phyloP scores from a whole-genome alignment of 2,797 vertebrate genomes.

The Kryptopterus vitreolus region DNA sequence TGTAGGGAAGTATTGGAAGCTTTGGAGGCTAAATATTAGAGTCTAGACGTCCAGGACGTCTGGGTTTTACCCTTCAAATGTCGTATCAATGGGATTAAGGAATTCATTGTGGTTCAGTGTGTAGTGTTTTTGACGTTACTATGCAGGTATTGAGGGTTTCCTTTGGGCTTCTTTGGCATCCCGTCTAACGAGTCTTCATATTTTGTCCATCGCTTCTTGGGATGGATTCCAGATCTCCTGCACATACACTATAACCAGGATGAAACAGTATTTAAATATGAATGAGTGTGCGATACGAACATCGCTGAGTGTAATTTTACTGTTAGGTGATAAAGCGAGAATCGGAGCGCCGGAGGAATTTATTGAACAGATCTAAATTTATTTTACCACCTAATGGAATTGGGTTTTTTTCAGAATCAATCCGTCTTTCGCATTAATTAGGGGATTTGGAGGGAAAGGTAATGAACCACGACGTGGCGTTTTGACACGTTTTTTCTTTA shows the following conservation, averaged over 20 bases:
- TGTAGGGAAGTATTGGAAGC: neutral
- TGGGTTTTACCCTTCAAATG: neutral
- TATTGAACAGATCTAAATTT: conserved; percentile 67
- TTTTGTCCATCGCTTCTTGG: too few species aligned
- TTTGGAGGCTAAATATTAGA: neutral
- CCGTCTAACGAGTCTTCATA: neutral
- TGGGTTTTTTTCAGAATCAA: conserved; percentile 71
- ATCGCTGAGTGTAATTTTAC: conserved; percentile 61
- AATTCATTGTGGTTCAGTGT: too few species aligned
- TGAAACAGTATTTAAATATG: too few species aligned
- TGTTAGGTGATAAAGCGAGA: conserved; percentile 62
- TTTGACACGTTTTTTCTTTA: neutral
- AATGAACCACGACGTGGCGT: neutral
- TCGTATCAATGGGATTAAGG: neutral
- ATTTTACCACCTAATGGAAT: conserved; percentile 66
- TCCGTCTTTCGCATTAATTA: conserved; percentile 57
- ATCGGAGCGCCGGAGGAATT: conserved; percentile 66
- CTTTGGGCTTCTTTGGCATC: neutral
- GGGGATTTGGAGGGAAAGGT: conserved; percentile 66
- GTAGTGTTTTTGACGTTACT: neutral
- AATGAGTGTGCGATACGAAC: conserved; percentile 53
- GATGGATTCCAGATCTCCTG: neutral
- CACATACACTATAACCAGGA: neutral
- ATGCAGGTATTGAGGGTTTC: neutral
- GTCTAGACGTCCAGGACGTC: neutral